Percentiles rank a stretch among this genome's conserved stretches.
These are phyloP conservation scores for Tarsius wallacei DNA, from an alignment of 2,797 vertebrate species.

Conservation along the genomic window DNA sequence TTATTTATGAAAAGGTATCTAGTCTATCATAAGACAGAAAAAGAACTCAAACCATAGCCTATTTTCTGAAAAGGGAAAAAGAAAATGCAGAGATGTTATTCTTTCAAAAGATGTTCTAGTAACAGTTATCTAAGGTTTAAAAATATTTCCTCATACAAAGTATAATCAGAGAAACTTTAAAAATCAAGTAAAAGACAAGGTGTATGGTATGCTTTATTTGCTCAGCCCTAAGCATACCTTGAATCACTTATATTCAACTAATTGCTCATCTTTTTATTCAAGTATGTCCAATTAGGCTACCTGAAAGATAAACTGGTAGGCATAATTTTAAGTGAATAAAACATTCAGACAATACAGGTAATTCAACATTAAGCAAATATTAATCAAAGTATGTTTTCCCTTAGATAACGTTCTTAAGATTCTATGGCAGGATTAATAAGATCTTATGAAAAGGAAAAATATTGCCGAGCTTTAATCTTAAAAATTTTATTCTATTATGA, in stretches of 20 bases:
- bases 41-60: background rate
- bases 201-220: background rate
- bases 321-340: conserved; percentile 87
- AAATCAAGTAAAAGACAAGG: background rate
- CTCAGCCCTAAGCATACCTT: conserved; percentile 56
- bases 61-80: background rate
- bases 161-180: background rate
- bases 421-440: conserved; percentile 86
- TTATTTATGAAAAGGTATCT: background rate
- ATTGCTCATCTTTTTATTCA: conserved; percentile 79
- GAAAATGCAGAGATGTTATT: background rate
- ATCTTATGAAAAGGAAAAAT: conserved; percentile 84
- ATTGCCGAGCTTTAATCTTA: conserved; percentile 87
- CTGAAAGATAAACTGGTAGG: conserved; percentile 84
- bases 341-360: conserved; percentile 86
- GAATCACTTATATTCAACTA: conserved; percentile 71
- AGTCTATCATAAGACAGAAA: background rate
- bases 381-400: conserved; percentile 86
- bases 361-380: conserved; percentile 89
- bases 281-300: conserved; percentile 82
- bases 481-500: conserved; percentile 82
- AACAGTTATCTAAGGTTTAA: background rate
- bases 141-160: background rate
- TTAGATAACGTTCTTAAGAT: conserved; percentile 85
- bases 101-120: background rate